Percentiles rank a stretch among this genome's conserved stretches.
These are phyloP conservation scores for Cancer borealis DNA, from an alignment of 2,888 invertebrate species.

Conservation along the genomic window DNA sequence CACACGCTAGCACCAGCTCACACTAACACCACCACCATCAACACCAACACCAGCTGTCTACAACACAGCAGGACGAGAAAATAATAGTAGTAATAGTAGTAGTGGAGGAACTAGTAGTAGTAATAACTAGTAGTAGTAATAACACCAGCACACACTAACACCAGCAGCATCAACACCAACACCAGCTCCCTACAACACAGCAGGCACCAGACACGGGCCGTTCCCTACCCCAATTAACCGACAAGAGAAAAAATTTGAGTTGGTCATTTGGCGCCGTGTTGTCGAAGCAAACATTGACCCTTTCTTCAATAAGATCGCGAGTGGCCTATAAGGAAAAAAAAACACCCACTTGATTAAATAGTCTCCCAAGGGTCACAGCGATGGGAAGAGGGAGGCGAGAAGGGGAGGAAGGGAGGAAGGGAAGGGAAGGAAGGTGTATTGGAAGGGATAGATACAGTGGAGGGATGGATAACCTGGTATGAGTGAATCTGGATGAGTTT, in stretches of 20 bases:
- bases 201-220: background rate
- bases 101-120: no score
- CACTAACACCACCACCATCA: background rate
- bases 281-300: conserved; percentile 57
- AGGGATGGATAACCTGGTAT: background rate
- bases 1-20: no score
- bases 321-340: conserved; percentile 58
- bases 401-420: background rate
- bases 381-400: background rate
- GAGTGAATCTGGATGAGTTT: background rate
- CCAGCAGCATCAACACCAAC: background rate
- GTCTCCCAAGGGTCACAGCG: conserved; percentile 44
- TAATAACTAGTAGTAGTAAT: background rate
- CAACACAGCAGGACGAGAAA: no score
- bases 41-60: background rate
- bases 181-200: conserved; percentile 15
- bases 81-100: no score
- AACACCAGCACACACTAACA: background rate
- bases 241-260: conserved; percentile 39
- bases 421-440: background rate
- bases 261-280: conserved; percentile 52
- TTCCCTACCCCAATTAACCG: conserved; percentile 56
- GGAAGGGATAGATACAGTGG: background rate
- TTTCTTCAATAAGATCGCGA: conserved; percentile 61
- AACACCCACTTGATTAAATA: conserved; percentile 54